Conservation (phyloP, 1,140 invertebrate genomes). For the Drosophila malerkotliana region DNA sequence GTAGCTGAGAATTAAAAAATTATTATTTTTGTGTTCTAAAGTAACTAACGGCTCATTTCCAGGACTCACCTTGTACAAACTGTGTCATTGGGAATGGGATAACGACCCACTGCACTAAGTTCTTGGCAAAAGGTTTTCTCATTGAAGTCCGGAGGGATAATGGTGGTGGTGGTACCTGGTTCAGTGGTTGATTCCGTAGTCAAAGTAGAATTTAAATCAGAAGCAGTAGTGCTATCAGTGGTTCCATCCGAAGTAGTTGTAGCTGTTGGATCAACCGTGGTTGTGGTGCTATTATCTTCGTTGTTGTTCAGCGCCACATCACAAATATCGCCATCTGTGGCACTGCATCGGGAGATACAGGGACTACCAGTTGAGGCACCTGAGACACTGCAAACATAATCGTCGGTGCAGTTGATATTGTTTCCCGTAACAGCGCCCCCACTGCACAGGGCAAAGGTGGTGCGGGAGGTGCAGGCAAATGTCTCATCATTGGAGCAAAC, state of each 20-base stretch:
- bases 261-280: background rate
- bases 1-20: slow-evolving; percentile 42
- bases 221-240: slow-evolving; percentile 3
- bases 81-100: slow-evolving; percentile 63
- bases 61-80: slow-evolving; percentile 54
- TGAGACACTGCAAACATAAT: slow-evolving; percentile 29
- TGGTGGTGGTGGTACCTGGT: background rate
- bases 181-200: slow-evolving; percentile 3
- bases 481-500: slow-evolving; percentile 13
- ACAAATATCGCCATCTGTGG: slow-evolving; percentile 23
- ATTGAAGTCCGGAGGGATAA: slow-evolving; percentile 1
- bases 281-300: background rate
- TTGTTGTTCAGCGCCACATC: slow-evolving; percentile 26
- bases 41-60: background rate
- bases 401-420: slow-evolving; percentile 9
- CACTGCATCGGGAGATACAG: slow-evolving; percentile 38
- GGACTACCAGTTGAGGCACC: slow-evolving; percentile 12
- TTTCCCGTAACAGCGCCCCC: background rate
- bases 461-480: slow-evolving; percentile 63
- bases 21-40: background rate
- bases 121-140: slow-evolving; percentile 24
- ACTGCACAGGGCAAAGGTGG: slow-evolving; percentile 42
- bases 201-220: background rate
- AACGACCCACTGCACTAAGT: slow-evolving; percentile 34
- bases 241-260: background rate